Evolutionary conservation across 1,140 invertebrate genomes (phyloP).

Genomic region (Limonius californicus): DNA sequence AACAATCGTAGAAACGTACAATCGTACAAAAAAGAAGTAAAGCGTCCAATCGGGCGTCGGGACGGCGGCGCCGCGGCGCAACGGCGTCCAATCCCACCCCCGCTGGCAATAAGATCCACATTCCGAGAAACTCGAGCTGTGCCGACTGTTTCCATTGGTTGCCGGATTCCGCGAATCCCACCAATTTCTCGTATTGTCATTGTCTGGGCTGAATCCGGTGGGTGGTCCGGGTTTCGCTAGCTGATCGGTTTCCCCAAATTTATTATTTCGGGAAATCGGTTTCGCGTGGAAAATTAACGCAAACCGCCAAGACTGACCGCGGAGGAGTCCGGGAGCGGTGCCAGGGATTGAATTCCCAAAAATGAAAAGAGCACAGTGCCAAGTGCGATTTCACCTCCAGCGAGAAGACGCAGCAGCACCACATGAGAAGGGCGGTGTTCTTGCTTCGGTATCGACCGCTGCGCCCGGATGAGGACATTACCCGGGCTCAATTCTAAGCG

Average conservation of each 20-base stretch:
- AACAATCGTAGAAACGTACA: slow-evolving; percentile 39
- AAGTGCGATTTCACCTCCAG: slow-evolving; percentile 30
- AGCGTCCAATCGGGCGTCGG: slow-evolving; percentile 30
- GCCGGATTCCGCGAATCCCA: slow-evolving; percentile 37
- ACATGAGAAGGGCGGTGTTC: slow-evolving; percentile 33
- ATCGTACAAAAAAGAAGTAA: slow-evolving; percentile 36
- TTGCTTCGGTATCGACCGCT: slow-evolving; percentile 13
- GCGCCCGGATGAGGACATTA: slow-evolving; percentile 45
- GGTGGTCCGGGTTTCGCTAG: slow-evolving; percentile 18
- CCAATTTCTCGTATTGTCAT: slow-evolving; percentile 43
- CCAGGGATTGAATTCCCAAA: too few relatives aligned
- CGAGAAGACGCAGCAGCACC: slow-evolving; percentile 22
- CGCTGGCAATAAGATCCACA: slow-evolving; percentile 39
- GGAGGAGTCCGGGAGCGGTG: too few relatives aligned
- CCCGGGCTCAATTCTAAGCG: slow-evolving; percentile 43
- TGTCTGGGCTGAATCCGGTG: slow-evolving; percentile 31
- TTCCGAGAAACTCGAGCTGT: slow-evolving; percentile 38
- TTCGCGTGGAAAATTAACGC: background rate
- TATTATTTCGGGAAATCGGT: background rate
- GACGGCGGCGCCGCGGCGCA: slow-evolving; percentile 28
- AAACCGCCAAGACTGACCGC: too few relatives aligned
- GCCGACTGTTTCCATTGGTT: slow-evolving; percentile 37
- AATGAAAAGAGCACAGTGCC: slow-evolving; percentile 34
- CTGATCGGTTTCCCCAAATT: slow-evolving; percentile 13
- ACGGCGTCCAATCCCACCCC: slow-evolving; percentile 32